Evolutionary conservation across 1,140 invertebrate genomes (phyloP).

Genomic region (Brachionus rubens): DNA sequence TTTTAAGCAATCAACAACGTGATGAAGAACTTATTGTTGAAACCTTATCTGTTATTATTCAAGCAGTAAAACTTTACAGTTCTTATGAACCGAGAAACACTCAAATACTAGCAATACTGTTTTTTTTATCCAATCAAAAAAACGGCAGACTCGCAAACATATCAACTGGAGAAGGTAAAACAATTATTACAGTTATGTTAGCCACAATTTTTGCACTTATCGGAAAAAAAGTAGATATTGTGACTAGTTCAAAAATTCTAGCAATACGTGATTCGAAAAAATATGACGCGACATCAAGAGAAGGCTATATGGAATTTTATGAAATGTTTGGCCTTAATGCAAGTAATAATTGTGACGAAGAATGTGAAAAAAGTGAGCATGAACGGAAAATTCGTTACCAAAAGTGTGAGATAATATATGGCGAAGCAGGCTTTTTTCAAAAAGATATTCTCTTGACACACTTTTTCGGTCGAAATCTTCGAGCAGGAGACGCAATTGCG

Average conservation of each 20-base stretch:
- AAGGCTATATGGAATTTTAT: too few species aligned
- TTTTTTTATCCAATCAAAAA: too few species aligned
- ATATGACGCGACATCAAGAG: too few species aligned
- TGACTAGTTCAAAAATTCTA: background rate
- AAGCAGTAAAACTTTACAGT: too few species aligned
- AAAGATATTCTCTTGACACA: background rate
- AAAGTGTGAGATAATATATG: slow-evolving; percentile 4
- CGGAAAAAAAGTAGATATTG: slow-evolving; percentile 1
- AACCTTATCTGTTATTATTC: too few species aligned
- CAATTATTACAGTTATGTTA: background rate
- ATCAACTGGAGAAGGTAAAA: slow-evolving; percentile 27
- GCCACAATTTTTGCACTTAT: background rate
- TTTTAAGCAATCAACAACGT: too few species aligned
- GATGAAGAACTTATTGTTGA: too few species aligned
- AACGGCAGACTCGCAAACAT: slow-evolving; percentile 12
- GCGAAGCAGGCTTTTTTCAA: background rate
- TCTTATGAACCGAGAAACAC: too few species aligned
- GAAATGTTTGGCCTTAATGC: background rate
- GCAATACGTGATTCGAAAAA: background rate
- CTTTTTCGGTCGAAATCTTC: too few species aligned
- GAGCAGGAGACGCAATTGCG: background rate
- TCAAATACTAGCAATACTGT: too few species aligned
- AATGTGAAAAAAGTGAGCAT: background rate
- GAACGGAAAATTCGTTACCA: background rate
- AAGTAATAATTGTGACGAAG: background rate